phyloP scores from a whole-genome alignment of 2,888 invertebrate species.

The Alloscopus bannaensis region DNA sequence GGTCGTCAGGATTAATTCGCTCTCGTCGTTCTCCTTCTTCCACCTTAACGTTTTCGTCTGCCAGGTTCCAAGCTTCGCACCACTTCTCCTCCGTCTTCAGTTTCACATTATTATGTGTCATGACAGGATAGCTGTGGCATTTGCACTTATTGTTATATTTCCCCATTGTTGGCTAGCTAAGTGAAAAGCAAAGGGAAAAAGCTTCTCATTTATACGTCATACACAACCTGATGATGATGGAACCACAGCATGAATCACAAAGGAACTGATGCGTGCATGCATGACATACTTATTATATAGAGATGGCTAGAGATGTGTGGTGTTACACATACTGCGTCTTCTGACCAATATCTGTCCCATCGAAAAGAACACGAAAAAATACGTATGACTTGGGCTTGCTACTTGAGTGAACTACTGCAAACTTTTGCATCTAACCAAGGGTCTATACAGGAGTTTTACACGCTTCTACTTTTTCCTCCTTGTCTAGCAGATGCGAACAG shows the following conservation, averaged over 20 bases:
- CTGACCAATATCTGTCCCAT: slow-evolving; percentile 20
- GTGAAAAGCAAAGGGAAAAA: background rate
- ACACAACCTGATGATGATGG: background rate
- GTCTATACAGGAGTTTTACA: background rate
- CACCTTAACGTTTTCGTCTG: background rate
- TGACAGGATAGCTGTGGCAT: slow-evolving; percentile 27
- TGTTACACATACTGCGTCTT: slow-evolving; percentile 8
- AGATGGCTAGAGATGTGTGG: too few species aligned
- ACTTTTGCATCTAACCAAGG: too few species aligned
- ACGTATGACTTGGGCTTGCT: background rate
- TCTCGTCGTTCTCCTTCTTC: too few species aligned
- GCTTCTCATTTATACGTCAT: background rate
- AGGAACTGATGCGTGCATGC: slow-evolving; percentile 28
- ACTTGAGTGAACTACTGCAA: background rate
- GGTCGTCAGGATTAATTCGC: too few species aligned
- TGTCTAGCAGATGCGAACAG: too few species aligned
- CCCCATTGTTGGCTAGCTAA: slow-evolving; percentile 11
- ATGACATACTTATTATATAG: slow-evolving; percentile 31
- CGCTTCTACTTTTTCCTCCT: too few species aligned
- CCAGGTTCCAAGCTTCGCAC: background rate
- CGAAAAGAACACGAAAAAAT: slow-evolving; percentile 9
- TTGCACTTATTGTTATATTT: slow-evolving; percentile 16
- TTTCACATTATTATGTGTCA: slow-evolving; percentile 16
- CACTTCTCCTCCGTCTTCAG: slow-evolving; percentile 8
- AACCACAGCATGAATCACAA: slow-evolving; percentile 17